Evolutionary conservation across 2,888 invertebrate species (phyloP).

Genomic region (Torymus texanus): DNA sequence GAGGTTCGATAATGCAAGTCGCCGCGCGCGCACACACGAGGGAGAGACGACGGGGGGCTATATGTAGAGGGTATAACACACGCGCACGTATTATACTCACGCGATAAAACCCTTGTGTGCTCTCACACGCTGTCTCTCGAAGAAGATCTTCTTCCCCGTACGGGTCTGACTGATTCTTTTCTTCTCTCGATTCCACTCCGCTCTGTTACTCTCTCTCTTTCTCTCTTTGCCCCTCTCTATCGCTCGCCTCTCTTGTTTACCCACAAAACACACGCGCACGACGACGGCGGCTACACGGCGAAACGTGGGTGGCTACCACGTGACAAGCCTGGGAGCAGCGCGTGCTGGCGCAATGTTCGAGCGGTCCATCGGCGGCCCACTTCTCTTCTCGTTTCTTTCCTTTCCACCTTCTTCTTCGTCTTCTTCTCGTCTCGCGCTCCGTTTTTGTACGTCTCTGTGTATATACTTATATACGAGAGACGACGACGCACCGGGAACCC

Average conservation of each 20-base stretch:
- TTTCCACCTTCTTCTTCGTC: constrained; percentile 9
- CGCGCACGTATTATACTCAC: too few species aligned
- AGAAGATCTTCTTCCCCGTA: too few species aligned
- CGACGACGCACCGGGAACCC: too few species aligned
- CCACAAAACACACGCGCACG: constrained; percentile 65
- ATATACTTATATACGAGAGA: too few species aligned
- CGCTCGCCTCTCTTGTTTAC: constrained; percentile 69
- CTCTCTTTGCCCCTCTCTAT: constrained; percentile 52
- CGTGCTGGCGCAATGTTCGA: constrained; percentile 50
- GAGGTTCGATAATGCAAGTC: constrained; percentile 44
- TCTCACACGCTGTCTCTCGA: too few species aligned
- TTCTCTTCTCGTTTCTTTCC: background rate
- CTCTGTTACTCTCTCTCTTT: constrained; percentile 40
- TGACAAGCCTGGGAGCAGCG: constrained; percentile 59
- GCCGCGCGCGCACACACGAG: constrained; percentile 42
- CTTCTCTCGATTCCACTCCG: too few species aligned
- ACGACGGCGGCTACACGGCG: constrained; percentile 67
- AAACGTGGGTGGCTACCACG: constrained; percentile 75
- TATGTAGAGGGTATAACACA: too few species aligned
- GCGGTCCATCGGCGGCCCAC: constrained; percentile 33
- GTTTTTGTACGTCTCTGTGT: background rate
- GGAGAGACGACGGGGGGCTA: constrained; percentile 22
- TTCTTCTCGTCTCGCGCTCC: background rate
- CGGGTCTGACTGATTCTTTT: too few species aligned
- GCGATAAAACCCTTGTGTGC: too few species aligned